These are phyloP conservation scores for Thera obeliscata DNA, from an alignment of 2,888 invertebrate genomes.

Conservation along the genomic window DNA sequence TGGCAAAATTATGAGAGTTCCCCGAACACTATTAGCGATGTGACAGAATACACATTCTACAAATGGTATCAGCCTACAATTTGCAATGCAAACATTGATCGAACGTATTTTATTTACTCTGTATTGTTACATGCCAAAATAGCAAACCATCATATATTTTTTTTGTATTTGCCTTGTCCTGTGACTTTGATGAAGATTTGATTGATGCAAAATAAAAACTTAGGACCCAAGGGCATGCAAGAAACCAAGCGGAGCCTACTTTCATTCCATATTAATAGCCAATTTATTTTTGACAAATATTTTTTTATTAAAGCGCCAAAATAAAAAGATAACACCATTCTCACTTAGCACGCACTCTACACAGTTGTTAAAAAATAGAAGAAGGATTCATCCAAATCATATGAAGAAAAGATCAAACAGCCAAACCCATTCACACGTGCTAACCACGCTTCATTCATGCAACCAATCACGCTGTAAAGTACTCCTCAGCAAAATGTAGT, in stretches of 20 bases:
- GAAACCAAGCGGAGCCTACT: no score
- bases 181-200: background rate
- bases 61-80: conserved; percentile 2
- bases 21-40: background rate
- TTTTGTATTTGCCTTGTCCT: background rate
- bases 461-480: conserved; percentile 61
- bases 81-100: conserved; percentile 2
- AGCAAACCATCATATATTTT: background rate
- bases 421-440: conserved; percentile 5
- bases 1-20: background rate
- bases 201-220: no score
- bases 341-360: no score
- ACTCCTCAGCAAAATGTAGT: conserved; percentile 80
- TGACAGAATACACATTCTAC: background rate
- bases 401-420: background rate
- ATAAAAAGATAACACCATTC: no score
- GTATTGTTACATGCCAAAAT: background rate
- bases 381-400: background rate
- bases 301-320: no score
- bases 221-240: no score
- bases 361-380: background rate
- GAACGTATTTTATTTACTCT: conserved; percentile 1
- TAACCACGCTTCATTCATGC: conserved; percentile 29
- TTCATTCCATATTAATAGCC: no score
- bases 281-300: no score